Percentiles rank a stretch among this genome's conserved stretches.
phyloP scores from a whole-genome alignment of 2,113 vertebrate species.

The Pongo pygmaeus region DNA sequence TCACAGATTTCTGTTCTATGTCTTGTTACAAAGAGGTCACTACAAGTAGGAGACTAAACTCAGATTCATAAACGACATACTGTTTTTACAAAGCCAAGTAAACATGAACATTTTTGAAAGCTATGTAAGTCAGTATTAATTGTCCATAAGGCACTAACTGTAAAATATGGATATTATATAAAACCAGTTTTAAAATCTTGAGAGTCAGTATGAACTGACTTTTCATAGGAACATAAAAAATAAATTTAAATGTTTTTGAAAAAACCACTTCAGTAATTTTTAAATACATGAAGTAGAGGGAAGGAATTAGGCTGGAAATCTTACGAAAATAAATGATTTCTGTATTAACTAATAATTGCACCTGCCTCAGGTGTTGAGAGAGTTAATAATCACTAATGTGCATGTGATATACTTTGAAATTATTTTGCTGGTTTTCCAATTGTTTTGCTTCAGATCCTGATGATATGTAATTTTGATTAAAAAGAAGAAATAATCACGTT shows the following conservation, averaged over 20 bases:
- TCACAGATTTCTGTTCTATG: neutral
- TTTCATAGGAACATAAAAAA: neutral
- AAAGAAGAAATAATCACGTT: slow-evolving; percentile 77
- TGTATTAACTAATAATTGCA: neutral
- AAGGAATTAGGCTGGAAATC: slow-evolving; percentile 20
- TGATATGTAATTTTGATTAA: slow-evolving; percentile 74
- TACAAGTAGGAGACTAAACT: neutral
- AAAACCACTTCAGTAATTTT: neutral
- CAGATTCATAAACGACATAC: neutral
- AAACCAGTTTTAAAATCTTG: neutral
- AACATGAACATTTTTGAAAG: neutral
- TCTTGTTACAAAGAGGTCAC: neutral
- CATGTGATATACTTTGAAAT: slow-evolving; percentile 45
- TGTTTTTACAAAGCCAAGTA: neutral
- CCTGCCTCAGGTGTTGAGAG: slow-evolving; percentile 31
- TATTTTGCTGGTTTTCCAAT: slow-evolving; percentile 7
- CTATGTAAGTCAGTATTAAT: neutral
- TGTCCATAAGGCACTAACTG: neutral
- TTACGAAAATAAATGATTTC: neutral
- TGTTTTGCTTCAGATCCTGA: slow-evolving; percentile 53
- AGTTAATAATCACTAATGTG: slow-evolving; percentile 59
- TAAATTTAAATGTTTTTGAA: neutral
- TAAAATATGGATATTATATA: neutral
- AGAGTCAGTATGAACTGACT: neutral
- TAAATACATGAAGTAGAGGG: neutral